phyloP scores from a whole-genome alignment of 2,113 vertebrate species.

The Acinonyx jubatus region DNA sequence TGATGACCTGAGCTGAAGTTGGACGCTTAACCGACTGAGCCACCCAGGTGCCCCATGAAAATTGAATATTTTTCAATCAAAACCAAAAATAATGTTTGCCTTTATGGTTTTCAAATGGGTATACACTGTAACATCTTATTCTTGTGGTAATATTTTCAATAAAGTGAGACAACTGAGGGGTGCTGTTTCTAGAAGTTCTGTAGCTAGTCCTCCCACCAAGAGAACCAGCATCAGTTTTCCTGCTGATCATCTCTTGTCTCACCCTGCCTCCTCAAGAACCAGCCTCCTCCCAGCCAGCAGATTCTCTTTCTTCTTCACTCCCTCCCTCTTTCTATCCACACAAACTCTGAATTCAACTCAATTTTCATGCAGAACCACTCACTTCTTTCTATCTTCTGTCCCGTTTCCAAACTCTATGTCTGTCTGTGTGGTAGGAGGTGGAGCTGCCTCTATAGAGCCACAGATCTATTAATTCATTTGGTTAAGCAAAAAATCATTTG shows the following conservation, averaged over 20 bases:
- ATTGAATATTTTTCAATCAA: not conserved
- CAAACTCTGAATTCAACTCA: not conserved
- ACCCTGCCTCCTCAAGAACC: not conserved
- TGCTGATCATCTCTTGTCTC: not conserved
- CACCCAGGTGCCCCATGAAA: not conserved
- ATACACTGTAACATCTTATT: not conserved
- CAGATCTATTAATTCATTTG: slow-evolving; percentile 35
- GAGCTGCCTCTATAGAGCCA: not conserved
- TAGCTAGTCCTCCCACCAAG: not conserved
- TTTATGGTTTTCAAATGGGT: not conserved
- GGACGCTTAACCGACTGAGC: no score
- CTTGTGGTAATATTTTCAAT: not conserved
- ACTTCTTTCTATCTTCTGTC: not conserved
- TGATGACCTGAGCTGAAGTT: no score
- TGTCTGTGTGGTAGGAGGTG: not conserved
- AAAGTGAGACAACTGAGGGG: not conserved
- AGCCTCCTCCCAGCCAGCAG: not conserved
- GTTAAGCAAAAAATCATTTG: slow-evolving; percentile 32
- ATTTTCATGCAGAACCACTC: not conserved
- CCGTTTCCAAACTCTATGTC: not conserved
- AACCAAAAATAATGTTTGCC: not conserved
- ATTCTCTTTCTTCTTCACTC: not conserved
- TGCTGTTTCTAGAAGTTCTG: not conserved
- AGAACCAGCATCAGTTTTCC: not conserved
- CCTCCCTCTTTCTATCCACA: not conserved